Conservation (phyloP, 1,140 invertebrate species). For the Leucophenga varia region DNA sequence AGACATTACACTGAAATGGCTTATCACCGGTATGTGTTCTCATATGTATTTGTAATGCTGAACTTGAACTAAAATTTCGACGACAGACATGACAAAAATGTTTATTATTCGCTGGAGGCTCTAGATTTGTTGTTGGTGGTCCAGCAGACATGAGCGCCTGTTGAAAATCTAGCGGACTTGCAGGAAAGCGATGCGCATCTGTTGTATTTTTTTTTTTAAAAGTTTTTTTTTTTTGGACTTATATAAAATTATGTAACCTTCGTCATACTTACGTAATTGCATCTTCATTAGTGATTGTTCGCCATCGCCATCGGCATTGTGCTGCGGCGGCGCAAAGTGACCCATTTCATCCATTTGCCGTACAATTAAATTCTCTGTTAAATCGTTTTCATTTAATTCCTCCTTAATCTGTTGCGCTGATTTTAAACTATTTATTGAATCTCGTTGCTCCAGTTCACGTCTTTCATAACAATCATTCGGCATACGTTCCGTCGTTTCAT, state of each 20-base stretch:
- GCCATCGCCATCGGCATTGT: slow-evolving; percentile 24
- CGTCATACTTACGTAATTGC: slow-evolving; percentile 52
- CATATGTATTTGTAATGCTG: slow-evolving; percentile 97
- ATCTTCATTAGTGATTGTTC: slow-evolving; percentile 53
- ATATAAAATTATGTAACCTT: too few relatives aligned
- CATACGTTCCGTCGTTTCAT: too few relatives aligned
- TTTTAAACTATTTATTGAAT: too few relatives aligned
- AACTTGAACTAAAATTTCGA: slow-evolving; percentile 96
- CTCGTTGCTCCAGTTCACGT: too few relatives aligned
- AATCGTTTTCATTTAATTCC: too few relatives aligned
- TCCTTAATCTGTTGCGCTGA: too few relatives aligned
- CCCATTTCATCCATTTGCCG: too few relatives aligned
- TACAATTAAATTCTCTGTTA: too few relatives aligned
- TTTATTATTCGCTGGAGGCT: slow-evolving; percentile 63
- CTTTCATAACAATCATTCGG: too few relatives aligned
- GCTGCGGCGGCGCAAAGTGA: not conserved
- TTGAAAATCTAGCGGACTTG: slow-evolving; percentile 47
- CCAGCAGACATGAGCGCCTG: slow-evolving; percentile 50
- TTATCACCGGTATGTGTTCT: slow-evolving; percentile 97
- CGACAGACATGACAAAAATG: slow-evolving; percentile 96
- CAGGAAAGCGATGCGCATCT: slow-evolving; percentile 52
- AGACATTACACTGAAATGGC: slow-evolving; percentile 93
- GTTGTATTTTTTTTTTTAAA: not conserved
- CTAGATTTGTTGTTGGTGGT: slow-evolving; percentile 41
- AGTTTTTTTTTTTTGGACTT: too few relatives aligned